Percentiles rank a stretch among this genome's conserved stretches.
These are phyloP conservation scores for Hirudinaria manillensis DNA, from an alignment of 2,888 invertebrate genomes.

Conservation along the genomic window DNA sequence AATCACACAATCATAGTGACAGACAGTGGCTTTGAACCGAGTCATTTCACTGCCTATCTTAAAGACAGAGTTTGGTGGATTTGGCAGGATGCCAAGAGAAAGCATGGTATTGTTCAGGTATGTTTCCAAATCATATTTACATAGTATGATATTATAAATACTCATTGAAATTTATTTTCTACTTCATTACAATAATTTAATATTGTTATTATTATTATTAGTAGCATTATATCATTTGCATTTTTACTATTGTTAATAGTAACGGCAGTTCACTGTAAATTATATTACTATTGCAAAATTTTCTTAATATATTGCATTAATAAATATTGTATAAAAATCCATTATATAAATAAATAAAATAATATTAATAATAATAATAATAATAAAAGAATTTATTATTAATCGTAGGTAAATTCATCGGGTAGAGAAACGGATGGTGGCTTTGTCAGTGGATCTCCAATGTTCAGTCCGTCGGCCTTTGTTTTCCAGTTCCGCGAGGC, in stretches of 20 bases:
- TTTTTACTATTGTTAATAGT: not conserved
- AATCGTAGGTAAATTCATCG: constrained; percentile 50
- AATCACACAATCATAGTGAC: constrained; percentile 53
- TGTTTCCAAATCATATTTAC: not conserved
- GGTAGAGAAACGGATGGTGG: constrained; percentile 49
- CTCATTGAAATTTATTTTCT: not conserved
- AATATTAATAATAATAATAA: too few species aligned
- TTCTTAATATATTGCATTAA: constrained; percentile 3
- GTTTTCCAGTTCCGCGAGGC: constrained; percentile 49
- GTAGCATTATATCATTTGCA: too few species aligned
- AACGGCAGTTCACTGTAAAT: too few species aligned
- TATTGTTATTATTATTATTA: not conserved
- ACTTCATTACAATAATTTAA: not conserved
- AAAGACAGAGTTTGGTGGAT: constrained; percentile 55
- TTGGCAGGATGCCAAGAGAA: constrained; percentile 52
- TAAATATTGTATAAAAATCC: too few species aligned
- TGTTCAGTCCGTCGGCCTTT: constrained; percentile 54
- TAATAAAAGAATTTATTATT: constrained; percentile 14
- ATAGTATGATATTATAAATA: not conserved
- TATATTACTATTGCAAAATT: too few species aligned
- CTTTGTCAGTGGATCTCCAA: constrained; percentile 50
- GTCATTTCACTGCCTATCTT: constrained; percentile 51
- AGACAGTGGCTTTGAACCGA: constrained; percentile 53
- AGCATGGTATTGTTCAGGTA: constrained; percentile 53
- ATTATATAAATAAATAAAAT: too few species aligned